These are phyloP conservation scores for Siniperca scherzeri DNA, from an alignment of 2,797 vertebrate genomes.

Conservation along the genomic window DNA sequence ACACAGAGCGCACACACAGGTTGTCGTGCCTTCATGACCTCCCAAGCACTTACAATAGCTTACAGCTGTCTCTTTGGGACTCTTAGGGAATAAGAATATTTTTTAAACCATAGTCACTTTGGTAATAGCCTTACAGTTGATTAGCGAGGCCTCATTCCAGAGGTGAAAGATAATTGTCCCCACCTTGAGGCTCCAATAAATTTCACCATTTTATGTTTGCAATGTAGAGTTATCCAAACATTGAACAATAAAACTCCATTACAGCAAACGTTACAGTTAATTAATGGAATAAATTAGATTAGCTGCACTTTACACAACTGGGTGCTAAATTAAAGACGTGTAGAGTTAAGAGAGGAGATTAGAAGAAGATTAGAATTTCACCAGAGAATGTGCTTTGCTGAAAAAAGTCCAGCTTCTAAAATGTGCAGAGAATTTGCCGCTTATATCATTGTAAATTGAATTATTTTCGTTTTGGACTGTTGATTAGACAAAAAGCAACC, in stretches of 20 bases:
- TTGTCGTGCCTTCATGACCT: constrained; percentile 38
- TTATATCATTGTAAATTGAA: background rate
- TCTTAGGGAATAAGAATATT: constrained; percentile 79
- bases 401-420: background rate
- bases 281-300: constrained; percentile 30
- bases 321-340: constrained; percentile 17
- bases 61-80: constrained; percentile 79
- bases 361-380: background rate
- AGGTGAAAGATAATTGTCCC: constrained; percentile 75
- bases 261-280: constrained; percentile 17
- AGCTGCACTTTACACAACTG: constrained; percentile 19
- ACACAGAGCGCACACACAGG: constrained; percentile 65
- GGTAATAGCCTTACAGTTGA: constrained; percentile 77
- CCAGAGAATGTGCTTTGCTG: too few relatives aligned
- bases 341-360: background rate
- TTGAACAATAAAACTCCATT: constrained; percentile 31
- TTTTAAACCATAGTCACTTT: constrained; percentile 69
- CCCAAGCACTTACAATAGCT: constrained; percentile 67
- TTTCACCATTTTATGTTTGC: constrained; percentile 39
- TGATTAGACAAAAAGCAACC: background rate
- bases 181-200: constrained; percentile 65
- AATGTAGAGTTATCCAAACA: constrained; percentile 29
- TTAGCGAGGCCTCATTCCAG: constrained; percentile 71
- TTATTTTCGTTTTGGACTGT: background rate
- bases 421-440: too few relatives aligned